Evolutionary conservation across 2,888 invertebrate genomes (phyloP).

Genomic region (Ophion slaviceki): DNA sequence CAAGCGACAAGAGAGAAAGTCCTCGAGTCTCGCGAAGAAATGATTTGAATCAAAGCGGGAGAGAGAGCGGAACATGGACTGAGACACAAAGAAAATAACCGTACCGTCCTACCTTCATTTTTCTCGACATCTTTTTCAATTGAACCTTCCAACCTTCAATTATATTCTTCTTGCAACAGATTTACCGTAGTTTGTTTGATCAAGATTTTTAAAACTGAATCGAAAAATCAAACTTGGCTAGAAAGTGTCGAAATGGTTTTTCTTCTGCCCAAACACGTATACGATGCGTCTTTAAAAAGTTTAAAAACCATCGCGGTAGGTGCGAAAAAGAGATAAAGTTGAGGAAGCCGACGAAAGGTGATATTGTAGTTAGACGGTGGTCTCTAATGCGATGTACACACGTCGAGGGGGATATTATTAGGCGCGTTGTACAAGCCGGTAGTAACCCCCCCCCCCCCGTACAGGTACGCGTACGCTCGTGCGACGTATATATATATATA

Average conservation of each 20-base stretch:
- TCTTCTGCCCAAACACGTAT: not conserved
- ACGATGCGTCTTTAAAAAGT: not conserved
- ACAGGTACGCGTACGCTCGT: not conserved
- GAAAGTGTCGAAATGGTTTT: no score
- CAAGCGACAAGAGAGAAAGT: slow-evolving; percentile 45
- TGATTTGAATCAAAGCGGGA: slow-evolving; percentile 1
- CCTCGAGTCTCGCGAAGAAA: slow-evolving; percentile 27
- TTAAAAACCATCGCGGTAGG: not conserved
- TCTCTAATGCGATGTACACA: slow-evolving; percentile 68
- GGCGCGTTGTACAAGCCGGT: slow-evolving; percentile 8
- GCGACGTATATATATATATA: not conserved
- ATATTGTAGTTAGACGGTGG: slow-evolving; percentile 66
- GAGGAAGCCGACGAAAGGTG: not conserved
- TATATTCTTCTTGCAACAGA: not conserved
- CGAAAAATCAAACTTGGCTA: no score
- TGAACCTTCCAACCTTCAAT: not conserved
- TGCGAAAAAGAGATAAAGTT: slow-evolving; percentile 14
- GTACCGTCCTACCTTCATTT: not conserved
- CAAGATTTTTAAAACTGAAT: not conserved
- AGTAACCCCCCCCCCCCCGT: not conserved
- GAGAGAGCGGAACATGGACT: not conserved
- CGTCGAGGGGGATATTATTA: slow-evolving; percentile 47
- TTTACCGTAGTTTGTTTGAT: not conserved
- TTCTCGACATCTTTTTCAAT: not conserved
- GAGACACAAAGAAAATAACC: not conserved